These are phyloP conservation scores for Conopomorpha cramerella DNA, from an alignment of 1,140 invertebrate species.

Conservation along the genomic window DNA sequence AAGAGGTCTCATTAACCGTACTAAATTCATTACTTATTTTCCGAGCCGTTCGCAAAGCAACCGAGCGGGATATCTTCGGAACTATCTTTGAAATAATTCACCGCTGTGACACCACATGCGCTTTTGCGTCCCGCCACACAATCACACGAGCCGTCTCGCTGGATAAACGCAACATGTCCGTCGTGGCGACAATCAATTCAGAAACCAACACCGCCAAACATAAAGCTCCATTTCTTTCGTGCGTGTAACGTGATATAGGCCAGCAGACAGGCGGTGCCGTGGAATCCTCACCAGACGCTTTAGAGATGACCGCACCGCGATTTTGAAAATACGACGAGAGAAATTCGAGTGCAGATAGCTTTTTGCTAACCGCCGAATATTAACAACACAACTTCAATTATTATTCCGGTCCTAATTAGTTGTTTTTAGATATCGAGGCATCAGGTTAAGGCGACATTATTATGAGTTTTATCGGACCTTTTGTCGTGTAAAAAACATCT, in stretches of 20 bases:
- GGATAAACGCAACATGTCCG: neutral
- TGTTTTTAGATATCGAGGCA: constrained; percentile 8
- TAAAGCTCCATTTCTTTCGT: no score
- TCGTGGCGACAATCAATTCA: no score
- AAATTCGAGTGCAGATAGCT: constrained; percentile 39
- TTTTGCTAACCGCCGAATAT: constrained; percentile 31
- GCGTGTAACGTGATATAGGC: no score
- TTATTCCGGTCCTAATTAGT: constrained; percentile 39
- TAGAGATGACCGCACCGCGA: constrained; percentile 44
- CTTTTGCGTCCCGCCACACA: constrained; percentile 9
- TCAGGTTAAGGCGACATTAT: constrained; percentile 9
- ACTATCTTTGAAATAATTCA: constrained; percentile 52
- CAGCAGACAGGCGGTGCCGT: neutral
- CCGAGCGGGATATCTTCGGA: constrained; percentile 31
- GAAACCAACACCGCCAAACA: no score
- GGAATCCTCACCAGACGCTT: constrained; percentile 3
- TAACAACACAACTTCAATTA: constrained; percentile 40
- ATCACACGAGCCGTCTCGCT: constrained; percentile 8
- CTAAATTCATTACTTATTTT: no score
- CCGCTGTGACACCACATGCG: constrained; percentile 11
- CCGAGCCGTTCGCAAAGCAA: no score
- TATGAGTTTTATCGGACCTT: constrained; percentile 25
- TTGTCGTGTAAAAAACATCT: neutral
- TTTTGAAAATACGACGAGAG: constrained; percentile 56
- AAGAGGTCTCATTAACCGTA: no score